Evolutionary conservation across 2,797 vertebrate species (phyloP), one percentile per base, ranked within the genome.

Genomic region (Anniella stebbinsi): DNA sequence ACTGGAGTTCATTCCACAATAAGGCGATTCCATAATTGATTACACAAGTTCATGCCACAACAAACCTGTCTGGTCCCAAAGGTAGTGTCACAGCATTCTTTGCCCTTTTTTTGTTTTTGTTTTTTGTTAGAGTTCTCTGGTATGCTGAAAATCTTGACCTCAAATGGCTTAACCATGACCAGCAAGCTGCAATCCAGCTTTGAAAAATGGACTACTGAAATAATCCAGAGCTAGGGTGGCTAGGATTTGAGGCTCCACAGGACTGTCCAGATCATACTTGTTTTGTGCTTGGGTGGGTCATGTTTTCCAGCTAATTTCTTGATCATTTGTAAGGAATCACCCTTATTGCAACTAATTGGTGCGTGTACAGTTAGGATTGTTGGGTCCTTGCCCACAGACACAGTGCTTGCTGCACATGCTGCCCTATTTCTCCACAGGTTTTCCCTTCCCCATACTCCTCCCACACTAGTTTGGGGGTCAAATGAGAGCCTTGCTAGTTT

Each of bases 81-180:
- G 30, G 48, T 63, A 73, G 69, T 63, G 54, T 41, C 87, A 88
- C 41, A 75, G 2, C 70, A 89, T 89, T 76, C 38, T 88, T 88
- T 82, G 28, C 70, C 10, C 41, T 69, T 89, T 45, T 45, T 45
- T 45, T 45, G 3, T 89, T 66, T n/a, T n/a, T n/a, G n/a, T n/a
- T n/a, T n/a, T n/a, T 45, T 45, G 3, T 89, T 66, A 70, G 21
- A 78, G 18, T 78, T 85, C 73, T 69, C 45, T 36, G 33, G 66
- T 33, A 78, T 41, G 63, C 38, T 45, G 63, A 38, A 54, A 84
- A 33, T 45, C 8, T 84, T 41, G 69, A 89, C 73, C 75, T 69
- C 73, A 78, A n/a, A n/a, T 80, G 28, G 51, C 48, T 86, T 28
- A 38, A 57, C 45, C 33, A 51, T 78, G 73, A 69, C 12, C 10